These are phyloP conservation scores for Volucella bombylans DNA, from an alignment of 2,888 invertebrate genomes.

Conservation along the genomic window DNA sequence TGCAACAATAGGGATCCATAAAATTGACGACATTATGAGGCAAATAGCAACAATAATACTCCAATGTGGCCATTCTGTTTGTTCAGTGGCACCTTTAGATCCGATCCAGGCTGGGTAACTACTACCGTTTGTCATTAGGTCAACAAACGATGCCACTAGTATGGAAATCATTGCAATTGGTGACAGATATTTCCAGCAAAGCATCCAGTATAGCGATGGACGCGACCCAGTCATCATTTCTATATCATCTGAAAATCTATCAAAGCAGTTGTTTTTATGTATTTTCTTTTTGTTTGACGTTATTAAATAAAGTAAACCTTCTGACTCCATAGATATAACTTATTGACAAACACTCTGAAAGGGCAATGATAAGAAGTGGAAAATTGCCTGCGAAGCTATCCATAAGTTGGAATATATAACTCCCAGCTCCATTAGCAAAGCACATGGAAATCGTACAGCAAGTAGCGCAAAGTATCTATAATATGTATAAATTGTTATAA, in stretches of 20 bases:
- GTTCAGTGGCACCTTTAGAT: constrained; percentile 87
- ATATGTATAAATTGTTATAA: neutral
- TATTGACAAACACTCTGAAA: constrained; percentile 95
- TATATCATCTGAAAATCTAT: constrained; percentile 95
- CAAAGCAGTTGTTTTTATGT: neutral
- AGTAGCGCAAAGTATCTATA: constrained; percentile 86
- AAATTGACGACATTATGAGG: constrained; percentile 89
- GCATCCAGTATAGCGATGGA: constrained; percentile 94
- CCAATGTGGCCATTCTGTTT: constrained; percentile 94
- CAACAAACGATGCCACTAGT: constrained; percentile 90
- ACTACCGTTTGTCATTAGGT: constrained; percentile 90
- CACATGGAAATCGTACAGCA: constrained; percentile 94
- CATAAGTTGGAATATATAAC: constrained; percentile 95
- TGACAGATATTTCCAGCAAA: constrained; percentile 97
- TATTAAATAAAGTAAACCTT: constrained; percentile 84
- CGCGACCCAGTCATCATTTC: constrained; percentile 96
- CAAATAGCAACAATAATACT: constrained; percentile 88
- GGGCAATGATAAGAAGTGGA: constrained; percentile 94
- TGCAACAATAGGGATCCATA: constrained; percentile 94
- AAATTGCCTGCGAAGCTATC: constrained; percentile 97
- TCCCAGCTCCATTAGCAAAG: constrained; percentile 96
- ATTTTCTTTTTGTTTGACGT: neutral
- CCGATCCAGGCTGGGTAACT: constrained; percentile 93
- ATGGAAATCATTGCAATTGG: constrained; percentile 94
- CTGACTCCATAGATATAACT: constrained; percentile 96